Evolutionary conservation across 2,888 invertebrate species (phyloP), one percentile per base, ranked within the genome.

Genomic region (Lydus trimaculatus): DNA sequence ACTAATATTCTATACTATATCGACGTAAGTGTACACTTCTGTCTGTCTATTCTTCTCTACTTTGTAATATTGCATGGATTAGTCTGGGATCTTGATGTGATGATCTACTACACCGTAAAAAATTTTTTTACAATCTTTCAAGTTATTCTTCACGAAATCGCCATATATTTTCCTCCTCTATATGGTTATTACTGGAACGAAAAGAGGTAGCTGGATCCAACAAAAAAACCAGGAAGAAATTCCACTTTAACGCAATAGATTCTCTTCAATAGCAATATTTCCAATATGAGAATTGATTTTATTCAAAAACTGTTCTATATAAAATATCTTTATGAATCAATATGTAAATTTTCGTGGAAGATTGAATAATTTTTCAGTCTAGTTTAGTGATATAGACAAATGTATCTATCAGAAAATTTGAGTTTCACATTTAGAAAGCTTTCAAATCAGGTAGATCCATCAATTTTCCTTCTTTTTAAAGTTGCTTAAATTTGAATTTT

Each of bases 331-430:
- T 56, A 28, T 56, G 56, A 64, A 70, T 70, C 70, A 66, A 70
- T 70, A 70, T 64, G 70, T 31, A 70, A 61, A 70, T 66, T 64
- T 52, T 15, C n/a, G 20, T 56, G 43, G 7, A 48, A 48, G 70
- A 66, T 70, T 70, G 70, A 66, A 70, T 70, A 61, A 70, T 70
- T 70, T 70, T 66, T 66, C 70, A 64, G 28, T 28, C 56, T 25
- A 56, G 28, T 56, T 13, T 25, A 13, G 56, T 28, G 25, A 56
- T 56, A 56, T 56, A 28, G 56, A 56, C 56, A 56, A 56, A 56
- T 56, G 56, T 56, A 13, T 15, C 56, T 15, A 56, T 56, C 28
- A 28, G 28, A 15, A 13, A 56, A 28, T 56, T 0, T 15, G 6
- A 56, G 15, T n/a, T 56, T 56, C 25, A 13, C 23, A 23, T 52